Percentiles rank a stretch among this genome's conserved stretches.
These are phyloP conservation scores for Sebastes schlegelii DNA, from an alignment of 2,113 vertebrate genomes.

Conservation along the genomic window DNA sequence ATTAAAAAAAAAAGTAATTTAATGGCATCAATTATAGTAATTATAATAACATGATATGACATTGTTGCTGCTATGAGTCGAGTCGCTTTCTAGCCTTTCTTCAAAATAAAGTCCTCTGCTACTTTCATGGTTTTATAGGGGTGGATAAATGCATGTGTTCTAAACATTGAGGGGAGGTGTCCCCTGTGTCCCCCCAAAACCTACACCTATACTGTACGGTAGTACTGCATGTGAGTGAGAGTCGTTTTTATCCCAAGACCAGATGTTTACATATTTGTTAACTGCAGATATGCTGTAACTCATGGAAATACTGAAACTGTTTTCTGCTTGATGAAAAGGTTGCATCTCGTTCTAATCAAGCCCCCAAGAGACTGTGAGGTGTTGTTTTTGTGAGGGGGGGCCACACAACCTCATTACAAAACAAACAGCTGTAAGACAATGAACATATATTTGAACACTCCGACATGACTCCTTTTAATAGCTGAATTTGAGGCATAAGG, in stretches of 20 bases:
- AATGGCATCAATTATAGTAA: too few species aligned
- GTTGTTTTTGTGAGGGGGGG: background rate
- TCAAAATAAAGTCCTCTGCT: too few species aligned
- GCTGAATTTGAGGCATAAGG: background rate
- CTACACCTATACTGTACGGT: background rate
- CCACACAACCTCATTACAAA: background rate
- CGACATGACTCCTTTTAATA: background rate
- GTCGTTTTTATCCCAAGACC: background rate
- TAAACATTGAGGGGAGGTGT: too few species aligned
- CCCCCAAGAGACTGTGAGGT: background rate
- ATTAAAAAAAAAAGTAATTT: too few species aligned
- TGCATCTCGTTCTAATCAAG: background rate
- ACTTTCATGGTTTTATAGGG: too few species aligned
- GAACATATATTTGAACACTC: background rate
- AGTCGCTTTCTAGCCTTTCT: too few species aligned
- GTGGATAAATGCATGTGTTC: too few species aligned
- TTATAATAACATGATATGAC: too few species aligned
- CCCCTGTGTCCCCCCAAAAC: background rate
- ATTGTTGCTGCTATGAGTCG: too few species aligned
- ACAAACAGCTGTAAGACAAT: background rate
- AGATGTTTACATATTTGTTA: slow-evolving; percentile 1
- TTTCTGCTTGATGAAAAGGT: slow-evolving; percentile 13
- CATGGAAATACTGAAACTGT: background rate
- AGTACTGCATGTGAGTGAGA: background rate
- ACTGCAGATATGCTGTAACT: background rate